Evolutionary conservation across 2,797 vertebrate genomes (phyloP), one percentile per base, ranked within the genome.

Genomic region (Falco berigora): DNA sequence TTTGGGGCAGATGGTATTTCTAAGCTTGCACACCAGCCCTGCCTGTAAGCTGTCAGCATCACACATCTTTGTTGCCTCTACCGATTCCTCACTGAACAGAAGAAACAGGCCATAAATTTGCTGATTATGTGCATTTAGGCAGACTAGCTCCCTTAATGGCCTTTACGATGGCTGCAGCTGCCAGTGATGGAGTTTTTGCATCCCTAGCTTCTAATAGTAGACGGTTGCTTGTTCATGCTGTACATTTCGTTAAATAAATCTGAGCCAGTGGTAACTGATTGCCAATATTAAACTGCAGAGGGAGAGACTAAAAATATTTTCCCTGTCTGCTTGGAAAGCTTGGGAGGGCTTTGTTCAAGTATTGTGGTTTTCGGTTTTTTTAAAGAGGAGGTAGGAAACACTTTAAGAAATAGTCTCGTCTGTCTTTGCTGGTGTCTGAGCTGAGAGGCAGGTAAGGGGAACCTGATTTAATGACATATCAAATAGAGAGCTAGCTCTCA

Each of bases 51-150:
- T 78, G 86, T 95, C 82, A 66, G 91, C 89, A 75, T 92, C 94
- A 19, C 75, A 38, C 52, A 8, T 90, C 92, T 90, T 82, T 68
- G 72, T 64, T 67, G 38, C 82, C 69, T 91, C 86, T 20, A 25
- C 88, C 77, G 56, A 2, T 86, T 82, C 86, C 61, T 94, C 76
- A 16, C 80, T 66, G 79, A 89, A 47, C 72, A 76, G 86, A 67
- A 96, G 91, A 81, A 94, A 59, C 90, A 94, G 92, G 85, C 92
- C 86, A 88, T 97, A 96, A 96, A 97, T 96, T 94, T 95, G 88
- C 84, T 89, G 91, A 96, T 97, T 92, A 94, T 88, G 90, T 95
- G 95, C 92, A 89, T 91, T 97, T 96, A 95, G 95, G 93, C 82
- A 83, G 83, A 86, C 73, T 63, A 53, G 89, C 82, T 97, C 95